Evolutionary conservation across 1,140 invertebrate genomes (phyloP).

Genomic region (Melitaea cinxia): DNA sequence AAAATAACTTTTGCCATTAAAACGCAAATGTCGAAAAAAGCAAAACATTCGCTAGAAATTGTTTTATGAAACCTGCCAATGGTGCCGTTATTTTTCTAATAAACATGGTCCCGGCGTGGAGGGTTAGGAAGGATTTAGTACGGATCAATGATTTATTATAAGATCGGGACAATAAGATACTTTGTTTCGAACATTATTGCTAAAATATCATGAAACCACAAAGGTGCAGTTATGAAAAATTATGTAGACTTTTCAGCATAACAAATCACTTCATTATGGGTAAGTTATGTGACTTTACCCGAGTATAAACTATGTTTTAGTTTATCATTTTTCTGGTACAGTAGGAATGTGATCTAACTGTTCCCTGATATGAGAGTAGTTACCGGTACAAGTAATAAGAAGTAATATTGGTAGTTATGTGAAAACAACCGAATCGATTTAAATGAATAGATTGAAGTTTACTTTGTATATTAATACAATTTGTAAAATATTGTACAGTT

Average conservation of each 20-base stretch:
- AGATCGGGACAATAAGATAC: conserved; percentile 56
- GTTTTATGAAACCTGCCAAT: conserved; percentile 30
- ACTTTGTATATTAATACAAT: no score
- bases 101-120: conserved; percentile 23
- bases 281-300: no score
- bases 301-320: no score
- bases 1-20: not conserved
- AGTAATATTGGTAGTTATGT: no score
- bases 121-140: conserved; percentile 38
- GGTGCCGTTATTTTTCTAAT: conserved; percentile 28
- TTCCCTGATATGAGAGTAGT: no score
- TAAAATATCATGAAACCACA: conserved; percentile 55
- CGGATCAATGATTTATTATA: conserved; percentile 68
- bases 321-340: no score
- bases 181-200: conserved; percentile 64
- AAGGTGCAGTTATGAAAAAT: conserved; percentile 31
- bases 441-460: no score
- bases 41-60: conserved; percentile 9
- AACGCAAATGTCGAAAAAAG: not conserved
- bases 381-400: no score
- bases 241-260: not conserved
- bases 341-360: no score
- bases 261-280: not conserved
- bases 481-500: no score
- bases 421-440: no score